These are phyloP conservation scores for Helicoverpa assulta DNA, from an alignment of 2,888 invertebrate genomes.

Conservation along the genomic window DNA sequence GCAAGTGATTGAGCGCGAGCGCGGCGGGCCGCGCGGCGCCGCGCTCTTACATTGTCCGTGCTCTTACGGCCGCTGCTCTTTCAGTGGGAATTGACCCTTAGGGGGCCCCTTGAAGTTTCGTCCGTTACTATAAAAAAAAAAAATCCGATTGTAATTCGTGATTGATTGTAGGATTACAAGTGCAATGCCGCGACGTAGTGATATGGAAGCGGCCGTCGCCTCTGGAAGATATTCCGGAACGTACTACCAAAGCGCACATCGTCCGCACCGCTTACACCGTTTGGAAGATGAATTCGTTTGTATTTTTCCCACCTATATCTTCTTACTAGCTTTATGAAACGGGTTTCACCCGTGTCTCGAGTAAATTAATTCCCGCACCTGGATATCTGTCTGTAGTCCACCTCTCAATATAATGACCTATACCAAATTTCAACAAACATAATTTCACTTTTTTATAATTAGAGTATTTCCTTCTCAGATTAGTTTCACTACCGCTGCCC, in stretches of 20 bases:
- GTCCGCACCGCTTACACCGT: slow-evolving; percentile 67
- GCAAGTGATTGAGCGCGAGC: no score
- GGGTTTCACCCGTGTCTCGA: no score
- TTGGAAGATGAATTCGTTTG: slow-evolving; percentile 72
- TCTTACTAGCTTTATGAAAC: background rate
- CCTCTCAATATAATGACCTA: no score
- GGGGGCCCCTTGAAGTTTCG: background rate
- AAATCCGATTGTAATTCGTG: background rate
- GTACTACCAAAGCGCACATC: slow-evolving; percentile 64
- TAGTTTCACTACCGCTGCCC: slow-evolving; percentile 55
- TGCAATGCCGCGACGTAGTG: slow-evolving; percentile 73
- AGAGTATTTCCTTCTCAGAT: slow-evolving; percentile 59
- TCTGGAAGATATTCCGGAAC: slow-evolving; percentile 44
- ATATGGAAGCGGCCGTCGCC: slow-evolving; percentile 65
- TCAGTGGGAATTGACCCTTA: no score
- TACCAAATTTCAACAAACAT: background rate
- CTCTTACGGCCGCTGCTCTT: no score
- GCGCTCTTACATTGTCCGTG: no score
- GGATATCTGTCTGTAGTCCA: no score
- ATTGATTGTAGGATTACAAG: slow-evolving; percentile 63
- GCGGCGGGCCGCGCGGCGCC: no score
- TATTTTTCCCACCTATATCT: slow-evolving; percentile 3
- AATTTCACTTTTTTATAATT: background rate
- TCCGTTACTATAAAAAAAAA: background rate
- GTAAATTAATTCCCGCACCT: no score